These are phyloP conservation scores for Drosophila affinis DNA, from an alignment of 2,888 invertebrate genomes.

Conservation along the genomic window DNA sequence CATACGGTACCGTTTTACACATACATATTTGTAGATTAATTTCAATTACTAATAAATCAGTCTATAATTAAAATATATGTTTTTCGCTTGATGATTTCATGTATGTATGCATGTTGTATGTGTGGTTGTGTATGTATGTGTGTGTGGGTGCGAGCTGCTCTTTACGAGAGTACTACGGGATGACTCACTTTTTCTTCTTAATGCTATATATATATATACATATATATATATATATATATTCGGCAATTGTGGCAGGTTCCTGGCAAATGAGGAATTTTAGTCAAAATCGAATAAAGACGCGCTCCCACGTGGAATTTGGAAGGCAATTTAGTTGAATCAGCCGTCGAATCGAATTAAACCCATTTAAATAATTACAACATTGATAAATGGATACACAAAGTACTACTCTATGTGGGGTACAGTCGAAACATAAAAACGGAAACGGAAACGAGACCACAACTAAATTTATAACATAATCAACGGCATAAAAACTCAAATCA, in stretches of 20 bases:
- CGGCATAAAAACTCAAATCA: slow-evolving; percentile 43
- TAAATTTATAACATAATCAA: slow-evolving; percentile 42
- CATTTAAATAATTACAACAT: slow-evolving; percentile 27
- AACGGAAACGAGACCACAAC: slow-evolving; percentile 42
- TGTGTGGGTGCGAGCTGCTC: slow-evolving; percentile 55
- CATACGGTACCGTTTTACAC: slow-evolving; percentile 53
- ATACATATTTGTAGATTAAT: slow-evolving; percentile 80
- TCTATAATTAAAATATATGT: slow-evolving; percentile 83
- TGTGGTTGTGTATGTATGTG: slow-evolving; percentile 46
- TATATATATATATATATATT: slow-evolving; percentile 9
- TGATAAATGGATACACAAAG: slow-evolving; percentile 12
- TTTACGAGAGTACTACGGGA: slow-evolving; percentile 46
- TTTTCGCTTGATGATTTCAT: slow-evolving; percentile 72
- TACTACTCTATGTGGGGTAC: slow-evolving; percentile 12
- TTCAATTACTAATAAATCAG: slow-evolving; percentile 84
- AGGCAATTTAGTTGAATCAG: not conserved
- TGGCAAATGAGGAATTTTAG: slow-evolving; percentile 36
- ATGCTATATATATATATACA: slow-evolving; percentile 7
- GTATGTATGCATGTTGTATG: slow-evolving; percentile 36
- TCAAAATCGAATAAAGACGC: not conserved
- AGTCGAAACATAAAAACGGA: slow-evolving; percentile 59
- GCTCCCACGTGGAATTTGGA: slow-evolving; percentile 10
- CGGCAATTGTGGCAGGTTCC: slow-evolving; percentile 54
- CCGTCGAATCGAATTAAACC: slow-evolving; percentile 33
- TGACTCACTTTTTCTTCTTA: slow-evolving; percentile 52